Evolutionary conservation across 2,113 vertebrate species (phyloP), one percentile per base, ranked within the genome.

Genomic region (Semnornis frantzii): DNA sequence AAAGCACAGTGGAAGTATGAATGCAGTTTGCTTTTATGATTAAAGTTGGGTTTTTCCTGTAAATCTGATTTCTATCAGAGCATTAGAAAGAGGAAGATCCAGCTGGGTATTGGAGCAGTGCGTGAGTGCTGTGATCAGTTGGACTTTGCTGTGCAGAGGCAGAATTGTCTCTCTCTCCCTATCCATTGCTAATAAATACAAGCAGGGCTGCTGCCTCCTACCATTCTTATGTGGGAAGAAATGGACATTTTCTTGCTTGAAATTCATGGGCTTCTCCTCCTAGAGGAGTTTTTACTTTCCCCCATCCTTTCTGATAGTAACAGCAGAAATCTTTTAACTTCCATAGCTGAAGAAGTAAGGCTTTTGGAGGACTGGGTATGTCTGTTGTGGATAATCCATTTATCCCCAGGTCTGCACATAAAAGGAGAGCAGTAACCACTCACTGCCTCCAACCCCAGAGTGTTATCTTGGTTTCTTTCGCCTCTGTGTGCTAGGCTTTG

Each of bases 161-260:
- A 68, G 54, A 34, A 42, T 75, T 86, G 17, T 89, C 54, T 88
- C 73, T 42, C 63, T 64, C 15, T 65, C 64, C 33, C 37, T 68
- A 10, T 44, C 65, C 83, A 11, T 46, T 90, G 73, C 70, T 92
- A 71, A 85, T 78, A 89, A 92, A 92, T 73, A 75, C 6, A 54
- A 20, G 74, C 75, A 64, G 59, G 68, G 72, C 65, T 89, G 54
- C 48, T 84, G 54, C 71, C 44, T 69, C 33, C 57, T 39, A n/a
- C 60, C 74, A 18, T 78, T 70, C 65, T 78, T 64, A 77, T 46
- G 21, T 23, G 78, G 74, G 81, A 94, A 92, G 66, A 89, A 89
- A 92, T 82, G 71, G 63, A 92, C 89, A 91, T 92, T 78, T 58
- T 75, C 4, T 68, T 92, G 31, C 24, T 82, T 94, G 62, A 91